These are phyloP conservation scores for Acanthosepion lycidas DNA, from an alignment of 2,888 invertebrate genomes.

Conservation along the genomic window DNA sequence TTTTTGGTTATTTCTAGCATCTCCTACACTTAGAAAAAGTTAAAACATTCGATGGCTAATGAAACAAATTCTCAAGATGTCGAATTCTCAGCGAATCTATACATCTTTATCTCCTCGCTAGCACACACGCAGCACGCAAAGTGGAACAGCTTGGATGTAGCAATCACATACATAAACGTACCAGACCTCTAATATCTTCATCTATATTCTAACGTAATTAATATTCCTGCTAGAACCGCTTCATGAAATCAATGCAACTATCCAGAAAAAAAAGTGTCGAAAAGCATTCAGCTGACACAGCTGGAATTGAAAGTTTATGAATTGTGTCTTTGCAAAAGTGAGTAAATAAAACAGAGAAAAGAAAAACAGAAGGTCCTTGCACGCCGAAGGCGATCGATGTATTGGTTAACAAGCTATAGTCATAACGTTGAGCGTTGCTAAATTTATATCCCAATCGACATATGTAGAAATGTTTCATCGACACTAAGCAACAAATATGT, in stretches of 20 bases:
- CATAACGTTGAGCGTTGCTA: too few species aligned
- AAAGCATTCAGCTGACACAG: not conserved
- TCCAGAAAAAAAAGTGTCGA: not conserved
- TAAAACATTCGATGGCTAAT: too few species aligned
- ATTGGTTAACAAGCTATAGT: too few species aligned
- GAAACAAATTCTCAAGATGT: too few species aligned
- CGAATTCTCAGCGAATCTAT: too few species aligned
- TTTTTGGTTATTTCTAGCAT: too few species aligned
- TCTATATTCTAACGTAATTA: not conserved
- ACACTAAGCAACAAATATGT: too few species aligned
- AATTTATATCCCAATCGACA: too few species aligned
- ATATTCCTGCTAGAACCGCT: not conserved
- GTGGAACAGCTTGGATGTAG: not conserved
- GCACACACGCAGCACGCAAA: not conserved
- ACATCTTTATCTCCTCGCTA: not conserved
- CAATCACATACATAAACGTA: not conserved
- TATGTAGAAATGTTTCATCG: too few species aligned
- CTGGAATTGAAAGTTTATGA: slow-evolving; percentile 10
- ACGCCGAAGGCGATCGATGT: too few species aligned
- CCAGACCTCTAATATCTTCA: not conserved
- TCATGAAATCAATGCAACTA: not conserved
- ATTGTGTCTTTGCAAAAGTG: not conserved
- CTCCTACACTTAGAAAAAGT: too few species aligned
- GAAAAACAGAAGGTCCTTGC: not conserved
- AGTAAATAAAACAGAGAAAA: not conserved